A percentile compares a stretch with the other conserved stretches of the same genome.
Evolutionary conservation across 2,888 invertebrate species (phyloP).

Genomic region (Flexamia atlantica): DNA sequence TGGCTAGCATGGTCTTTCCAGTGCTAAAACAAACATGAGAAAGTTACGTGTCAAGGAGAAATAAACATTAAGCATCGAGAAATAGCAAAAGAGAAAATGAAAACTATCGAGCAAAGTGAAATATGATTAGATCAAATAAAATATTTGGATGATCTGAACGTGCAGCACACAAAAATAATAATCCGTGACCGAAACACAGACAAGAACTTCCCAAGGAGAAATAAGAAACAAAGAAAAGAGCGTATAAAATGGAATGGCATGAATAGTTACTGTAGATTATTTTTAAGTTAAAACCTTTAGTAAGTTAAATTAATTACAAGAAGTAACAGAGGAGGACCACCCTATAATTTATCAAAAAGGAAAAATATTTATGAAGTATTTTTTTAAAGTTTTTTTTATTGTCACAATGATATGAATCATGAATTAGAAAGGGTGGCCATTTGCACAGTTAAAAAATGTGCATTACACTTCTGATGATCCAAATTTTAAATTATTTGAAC

Average conservation of each 20-base stretch:
- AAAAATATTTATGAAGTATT: too few species aligned
- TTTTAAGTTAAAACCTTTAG: too few species aligned
- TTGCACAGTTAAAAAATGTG: background rate
- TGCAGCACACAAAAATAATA: background rate
- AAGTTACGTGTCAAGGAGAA: slow-evolving; percentile 67
- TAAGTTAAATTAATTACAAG: too few species aligned
- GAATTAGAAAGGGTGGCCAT: too few species aligned
- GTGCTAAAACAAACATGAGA: slow-evolving; percentile 80
- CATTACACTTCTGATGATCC: background rate
- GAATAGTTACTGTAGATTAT: too few species aligned
- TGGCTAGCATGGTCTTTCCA: slow-evolving; percentile 90
- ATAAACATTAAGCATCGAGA: slow-evolving; percentile 59
- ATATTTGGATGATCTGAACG: slow-evolving; percentile 15
- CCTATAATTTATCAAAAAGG: too few species aligned
- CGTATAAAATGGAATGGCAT: too few species aligned
- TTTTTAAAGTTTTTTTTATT: too few species aligned
- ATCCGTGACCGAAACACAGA: background rate
- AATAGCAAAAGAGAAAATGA: slow-evolving; percentile 42
- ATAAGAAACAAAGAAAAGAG: too few species aligned
- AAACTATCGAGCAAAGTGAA: slow-evolving; percentile 41
- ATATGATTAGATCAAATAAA: slow-evolving; percentile 18
- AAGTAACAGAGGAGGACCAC: too few species aligned
- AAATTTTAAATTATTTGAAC: background rate
- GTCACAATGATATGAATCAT: too few species aligned
- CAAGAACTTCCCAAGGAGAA: background rate